Conservation (phyloP, 2,113 vertebrate genomes). For the Myotis lucifugus region DNA sequence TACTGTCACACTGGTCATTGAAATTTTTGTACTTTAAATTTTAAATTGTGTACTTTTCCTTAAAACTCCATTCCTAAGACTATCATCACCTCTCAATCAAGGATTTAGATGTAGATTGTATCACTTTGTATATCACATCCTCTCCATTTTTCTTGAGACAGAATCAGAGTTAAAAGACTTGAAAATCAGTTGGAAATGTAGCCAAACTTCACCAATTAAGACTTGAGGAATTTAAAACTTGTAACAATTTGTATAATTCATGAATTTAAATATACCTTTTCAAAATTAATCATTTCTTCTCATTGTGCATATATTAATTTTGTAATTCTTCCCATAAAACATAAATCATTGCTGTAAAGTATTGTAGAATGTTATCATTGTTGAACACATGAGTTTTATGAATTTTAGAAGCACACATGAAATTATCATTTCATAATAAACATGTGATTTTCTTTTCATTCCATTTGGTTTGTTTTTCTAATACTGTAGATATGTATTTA, state of each 20-base stretch:
- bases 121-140: not conserved
- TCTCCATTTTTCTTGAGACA: not conserved
- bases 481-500: not conserved
- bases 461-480: not conserved
- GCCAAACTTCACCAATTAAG: not conserved
- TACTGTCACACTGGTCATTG: not conserved
- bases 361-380: not conserved
- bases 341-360: conserved; percentile 15
- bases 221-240: not conserved
- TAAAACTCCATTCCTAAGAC: conserved; percentile 16
- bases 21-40: not conserved
- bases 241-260: not conserved
- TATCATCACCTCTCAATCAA: not conserved
- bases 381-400: not conserved
- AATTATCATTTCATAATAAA: not conserved
- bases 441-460: not conserved
- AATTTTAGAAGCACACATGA: conserved; percentile 10
- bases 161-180: not conserved
- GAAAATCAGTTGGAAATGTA: not conserved
- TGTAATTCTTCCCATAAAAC: not conserved
- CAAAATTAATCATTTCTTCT: not conserved
- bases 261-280: not conserved
- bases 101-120: not conserved
- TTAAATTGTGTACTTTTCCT: not conserved
- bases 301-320: not conserved